Base-by-base conservation (phyloP, 2,797 vertebrate species). In the Numenius phaeopus region DNA sequence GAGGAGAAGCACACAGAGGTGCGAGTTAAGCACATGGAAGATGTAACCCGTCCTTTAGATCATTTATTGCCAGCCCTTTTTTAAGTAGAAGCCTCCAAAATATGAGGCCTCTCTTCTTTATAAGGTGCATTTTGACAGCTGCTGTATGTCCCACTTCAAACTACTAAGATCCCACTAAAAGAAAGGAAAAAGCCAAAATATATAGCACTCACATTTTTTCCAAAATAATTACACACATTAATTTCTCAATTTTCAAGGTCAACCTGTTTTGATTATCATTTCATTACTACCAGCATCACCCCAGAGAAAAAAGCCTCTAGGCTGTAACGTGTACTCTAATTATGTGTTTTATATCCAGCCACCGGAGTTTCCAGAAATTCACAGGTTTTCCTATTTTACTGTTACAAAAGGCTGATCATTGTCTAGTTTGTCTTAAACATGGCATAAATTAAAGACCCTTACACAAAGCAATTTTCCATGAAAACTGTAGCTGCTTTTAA, bases 321-420 rank as follows among this genome's bases (percentile, higher is more conserved):
- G 65, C 42, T 0, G 0, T 7, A 15, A 32, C 0, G 23, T 18
- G 37, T 4, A 15, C 32, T 39, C 50, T 64, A 44, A 26, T 6
- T 26, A 49, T 0, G 5, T 5, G 34, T 16, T 81, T 34, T 47
- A 29, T 6, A 66, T 19, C 70, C 75, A 76, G 40, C 30, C 69
- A 75, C 32, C 62, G 27, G 8, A 23, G 15, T 14, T 71, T 40
- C 80, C 80, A 76, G 57, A 34, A 76, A 65, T 24, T 23, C 57
- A 26, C 19, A 55, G 50, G 9, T 20, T 79, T 39, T 80, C 71
- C 47, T 46, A 1, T 46, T 40, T 71, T 29, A 49, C 34, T 34
- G 5, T 47, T 42, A 52, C 23, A 30, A 64, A 64, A 57, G 39
- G 46, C 34, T 62, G 42, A 50, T 67, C 72, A 3, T 19, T 17